Base-by-base conservation (phyloP, 2,888 invertebrate genomes). In the Nebria salina region DNA sequence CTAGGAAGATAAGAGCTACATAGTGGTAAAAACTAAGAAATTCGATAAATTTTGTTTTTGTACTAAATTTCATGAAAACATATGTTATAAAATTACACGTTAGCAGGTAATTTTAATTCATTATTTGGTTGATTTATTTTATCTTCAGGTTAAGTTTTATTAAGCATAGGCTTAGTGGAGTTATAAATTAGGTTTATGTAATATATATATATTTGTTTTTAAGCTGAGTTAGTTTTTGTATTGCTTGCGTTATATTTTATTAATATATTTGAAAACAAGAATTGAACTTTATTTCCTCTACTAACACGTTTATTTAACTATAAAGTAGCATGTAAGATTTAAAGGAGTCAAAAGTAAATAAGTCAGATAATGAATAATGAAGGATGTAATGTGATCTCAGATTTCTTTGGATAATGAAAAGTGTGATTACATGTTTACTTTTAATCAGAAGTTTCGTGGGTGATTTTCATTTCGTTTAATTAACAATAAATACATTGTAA, bases 361-460 rank as follows among this genome's bases (percentile, higher is more conserved):
- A 2, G 54, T 54, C 54, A 5, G 43, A 13, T 34, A 41, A 73
- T 73, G 43, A 74, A 74, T 74, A 41, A 43, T 74, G 43, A 42
- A 74, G 26, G 43, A 74, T 8, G 43, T 15, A 20, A 9, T 74
- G 43, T 74, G 41, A n/a, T 43, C 42, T 20, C 1, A 72, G 26
- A 9, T 34, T 2, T 9, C 75, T 65, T 65, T 65, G 20, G 20
- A 65, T 64, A 75, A 75, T 75, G 64, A 75, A 75, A 65, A 65
- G 25, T 65, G 26, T 75, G 65, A 75, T 75, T 65, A 75, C 75
- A 75, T 65, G 26, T 75, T 74, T 75, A 75, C 64, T 65, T 65
- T 75, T 64, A 75, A 75, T 75, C 54, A 65, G 43, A 43, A 43
- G 25, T 20, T 42, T 74, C 42, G 26, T 72, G 13, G 41, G 42